Evolutionary conservation across 2,797 vertebrate genomes (phyloP).

Genomic region (Heteromormyrus szaboi): DNA sequence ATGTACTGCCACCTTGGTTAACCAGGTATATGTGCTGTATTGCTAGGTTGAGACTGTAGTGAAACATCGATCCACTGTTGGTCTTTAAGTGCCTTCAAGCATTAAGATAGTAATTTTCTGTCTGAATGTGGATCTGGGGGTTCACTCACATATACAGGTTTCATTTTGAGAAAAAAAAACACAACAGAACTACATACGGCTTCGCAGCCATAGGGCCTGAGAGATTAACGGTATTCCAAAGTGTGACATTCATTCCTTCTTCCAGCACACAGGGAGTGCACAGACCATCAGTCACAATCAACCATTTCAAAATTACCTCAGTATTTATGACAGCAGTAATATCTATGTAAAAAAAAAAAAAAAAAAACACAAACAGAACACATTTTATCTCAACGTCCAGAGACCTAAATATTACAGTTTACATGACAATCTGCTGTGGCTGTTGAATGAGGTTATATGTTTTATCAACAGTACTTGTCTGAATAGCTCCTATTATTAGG

Average conservation of each 20-base stretch:
- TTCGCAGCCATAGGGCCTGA: constrained; percentile 6
- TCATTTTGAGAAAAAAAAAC: background rate
- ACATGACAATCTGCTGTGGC: background rate
- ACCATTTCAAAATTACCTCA: constrained; percentile 17
- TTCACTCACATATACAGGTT: background rate
- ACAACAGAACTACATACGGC: background rate
- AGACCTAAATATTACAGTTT: constrained; percentile 4
- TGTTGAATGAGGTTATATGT: background rate
- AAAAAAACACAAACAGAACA: background rate
- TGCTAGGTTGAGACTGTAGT: background rate
- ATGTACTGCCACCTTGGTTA: constrained; percentile 1
- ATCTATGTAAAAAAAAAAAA: background rate
- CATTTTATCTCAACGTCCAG: background rate
- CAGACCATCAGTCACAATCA: constrained; percentile 1
- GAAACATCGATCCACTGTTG: constrained; percentile 6
- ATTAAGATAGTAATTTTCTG: background rate
- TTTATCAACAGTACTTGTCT: constrained; percentile 10
- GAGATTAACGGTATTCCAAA: constrained; percentile 7
- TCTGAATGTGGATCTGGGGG: background rate
- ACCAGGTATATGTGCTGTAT: background rate
- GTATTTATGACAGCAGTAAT: constrained; percentile 11
- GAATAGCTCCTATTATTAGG: background rate
- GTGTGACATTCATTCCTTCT: background rate
- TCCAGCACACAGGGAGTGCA: background rate
- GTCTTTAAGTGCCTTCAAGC: background rate